These are phyloP conservation scores for Drosophila parthenogenetica DNA, from an alignment of 2,888 invertebrate genomes.

Conservation along the genomic window DNA sequence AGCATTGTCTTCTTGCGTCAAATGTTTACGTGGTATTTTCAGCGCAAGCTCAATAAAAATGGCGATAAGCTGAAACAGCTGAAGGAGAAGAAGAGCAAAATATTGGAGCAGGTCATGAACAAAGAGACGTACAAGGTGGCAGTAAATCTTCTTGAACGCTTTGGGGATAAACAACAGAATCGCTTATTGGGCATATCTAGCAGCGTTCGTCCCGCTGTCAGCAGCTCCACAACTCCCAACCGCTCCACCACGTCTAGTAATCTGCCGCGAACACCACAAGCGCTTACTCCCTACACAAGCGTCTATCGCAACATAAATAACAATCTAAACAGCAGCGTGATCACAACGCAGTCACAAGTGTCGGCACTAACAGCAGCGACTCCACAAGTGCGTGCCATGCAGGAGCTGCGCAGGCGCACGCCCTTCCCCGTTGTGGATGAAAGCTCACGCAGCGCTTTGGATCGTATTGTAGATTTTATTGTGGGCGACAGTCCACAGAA, in stretches of 20 bases:
- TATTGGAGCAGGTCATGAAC: slow-evolving; percentile 98
- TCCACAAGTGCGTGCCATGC: slow-evolving; percentile 43
- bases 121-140: slow-evolving; percentile 96
- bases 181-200: slow-evolving; percentile 38
- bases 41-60: slow-evolving; percentile 92
- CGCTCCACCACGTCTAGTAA: slow-evolving; percentile 22
- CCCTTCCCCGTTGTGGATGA: slow-evolving; percentile 85
- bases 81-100: slow-evolving; percentile 92
- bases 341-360: slow-evolving; percentile 32
- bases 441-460: slow-evolving; percentile 91
- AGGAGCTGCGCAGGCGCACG: slow-evolving; percentile 80
- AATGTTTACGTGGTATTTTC: slow-evolving; percentile 95
- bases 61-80: slow-evolving; percentile 90
- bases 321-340: slow-evolving; percentile 50
- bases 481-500: slow-evolving; percentile 98
- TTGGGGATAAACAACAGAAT: slow-evolving; percentile 79
- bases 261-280: slow-evolving; percentile 35
- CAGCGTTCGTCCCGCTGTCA: slow-evolving; percentile 24
- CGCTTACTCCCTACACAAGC: slow-evolving; percentile 53
- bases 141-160: slow-evolving; percentile 83
- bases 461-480: slow-evolving; percentile 96
- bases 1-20: slow-evolving; percentile 92
- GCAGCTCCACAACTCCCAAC: slow-evolving; percentile 26
- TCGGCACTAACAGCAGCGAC: slow-evolving; percentile 19
- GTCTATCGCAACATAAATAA: slow-evolving; percentile 60